A percentile compares a stretch with the other conserved stretches of the same genome.
Conservation (phyloP, 2,888 invertebrate genomes). For the Phyllotreta striolata region DNA sequence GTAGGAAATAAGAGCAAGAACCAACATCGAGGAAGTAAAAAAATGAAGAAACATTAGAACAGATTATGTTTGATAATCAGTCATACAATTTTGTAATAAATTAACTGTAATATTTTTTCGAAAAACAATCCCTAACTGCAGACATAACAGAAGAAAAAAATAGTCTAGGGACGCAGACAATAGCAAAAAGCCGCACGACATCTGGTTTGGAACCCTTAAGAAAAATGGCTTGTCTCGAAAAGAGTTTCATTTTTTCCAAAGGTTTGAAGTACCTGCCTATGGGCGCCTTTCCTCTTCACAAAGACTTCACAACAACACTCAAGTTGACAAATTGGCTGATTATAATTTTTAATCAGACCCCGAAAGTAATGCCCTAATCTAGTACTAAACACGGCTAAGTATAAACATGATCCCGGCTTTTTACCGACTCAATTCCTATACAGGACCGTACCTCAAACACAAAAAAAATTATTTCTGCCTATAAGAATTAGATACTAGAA, state of each 20-base stretch:
- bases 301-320: conserved; percentile 50
- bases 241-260: conserved; percentile 35
- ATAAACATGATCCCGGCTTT: conserved; percentile 55
- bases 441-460: conserved; percentile 13
- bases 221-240: conserved; percentile 40
- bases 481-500: no score
- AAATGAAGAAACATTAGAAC: conserved; percentile 4
- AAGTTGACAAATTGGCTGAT: conserved; percentile 60
- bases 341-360: conserved; percentile 58
- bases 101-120: conserved; percentile 15
- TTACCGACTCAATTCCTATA: conserved; percentile 48
- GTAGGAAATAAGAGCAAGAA: not conserved
- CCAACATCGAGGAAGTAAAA: not conserved
- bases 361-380: conserved; percentile 45
- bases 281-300: conserved; percentile 36
- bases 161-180: conserved; percentile 24
- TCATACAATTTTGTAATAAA: not conserved
- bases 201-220: conserved; percentile 36
- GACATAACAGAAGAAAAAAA: conserved; percentile 16
- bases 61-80: not conserved
- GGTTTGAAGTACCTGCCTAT: conserved; percentile 36
- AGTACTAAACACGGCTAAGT: conserved; percentile 45
- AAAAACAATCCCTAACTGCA: conserved; percentile 18
- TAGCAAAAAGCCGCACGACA: conserved; percentile 38
- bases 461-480: no score